Evolutionary conservation across 64 coral and sea anemone species (phyloP).

Genomic region (Stylophora pistillata): DNA sequence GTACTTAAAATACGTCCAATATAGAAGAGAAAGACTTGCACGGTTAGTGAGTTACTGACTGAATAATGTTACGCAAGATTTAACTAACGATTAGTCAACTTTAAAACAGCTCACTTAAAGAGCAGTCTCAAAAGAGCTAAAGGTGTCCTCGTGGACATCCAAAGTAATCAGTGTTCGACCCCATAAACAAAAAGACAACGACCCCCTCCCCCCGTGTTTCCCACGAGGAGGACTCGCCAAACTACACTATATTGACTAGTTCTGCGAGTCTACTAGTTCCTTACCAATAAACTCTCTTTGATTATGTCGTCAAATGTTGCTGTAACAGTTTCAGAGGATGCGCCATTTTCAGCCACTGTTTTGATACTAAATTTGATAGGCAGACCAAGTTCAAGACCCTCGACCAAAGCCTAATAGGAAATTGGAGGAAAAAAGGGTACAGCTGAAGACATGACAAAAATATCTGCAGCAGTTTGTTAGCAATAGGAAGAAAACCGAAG

Average conservation of each 20-base stretch:
- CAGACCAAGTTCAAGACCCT: slow-evolving; percentile 72
- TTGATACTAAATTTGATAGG: slow-evolving; percentile 82
- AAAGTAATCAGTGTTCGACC: no score
- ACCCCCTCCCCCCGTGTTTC: background rate
- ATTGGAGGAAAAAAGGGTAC: background rate
- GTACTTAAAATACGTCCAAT: no score
- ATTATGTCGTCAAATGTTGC: slow-evolving; percentile 80
- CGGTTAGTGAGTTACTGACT: no score
- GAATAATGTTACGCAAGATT: no score
- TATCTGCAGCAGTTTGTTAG: no score
- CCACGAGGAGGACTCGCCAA: background rate
- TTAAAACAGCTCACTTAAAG: no score
- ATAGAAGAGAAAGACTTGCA: no score
- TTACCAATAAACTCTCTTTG: slow-evolving; percentile 28
- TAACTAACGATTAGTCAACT: no score
- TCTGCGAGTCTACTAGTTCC: background rate
- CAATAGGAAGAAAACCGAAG: no score
- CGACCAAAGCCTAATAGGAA: slow-evolving; percentile 81
- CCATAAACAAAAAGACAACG: background rate
- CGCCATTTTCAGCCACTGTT: slow-evolving; percentile 77
- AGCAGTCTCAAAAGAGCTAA: no score
- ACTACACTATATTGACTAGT: background rate
- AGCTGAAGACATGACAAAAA: background rate
- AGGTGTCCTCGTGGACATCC: no score
- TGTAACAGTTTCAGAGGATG: slow-evolving; percentile 57